Evolutionary conservation across 1,140 invertebrate genomes (phyloP).

Genomic region (Caenorhabditis briggsae): DNA sequence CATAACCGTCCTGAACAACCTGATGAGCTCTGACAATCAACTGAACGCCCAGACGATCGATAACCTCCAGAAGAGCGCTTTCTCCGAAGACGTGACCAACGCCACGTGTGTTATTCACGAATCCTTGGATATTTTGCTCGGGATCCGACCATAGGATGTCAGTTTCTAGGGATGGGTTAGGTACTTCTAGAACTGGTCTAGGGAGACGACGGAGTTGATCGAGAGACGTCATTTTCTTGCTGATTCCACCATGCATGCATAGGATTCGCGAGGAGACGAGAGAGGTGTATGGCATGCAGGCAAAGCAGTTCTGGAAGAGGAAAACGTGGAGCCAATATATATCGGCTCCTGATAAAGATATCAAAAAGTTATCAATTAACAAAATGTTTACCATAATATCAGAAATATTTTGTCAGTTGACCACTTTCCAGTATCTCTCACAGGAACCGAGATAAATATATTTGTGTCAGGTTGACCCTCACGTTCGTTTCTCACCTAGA

Average conservation of each 20-base stretch:
- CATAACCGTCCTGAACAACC: constrained; percentile 81
- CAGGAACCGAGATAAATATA: too few species aligned
- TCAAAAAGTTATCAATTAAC: too few species aligned
- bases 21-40: constrained; percentile 25
- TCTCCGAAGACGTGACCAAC: constrained; percentile 2
- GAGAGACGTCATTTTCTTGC: constrained; percentile 83
- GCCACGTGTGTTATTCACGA: not conserved
- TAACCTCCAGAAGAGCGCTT: not conserved
- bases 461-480: too few species aligned
- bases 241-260: constrained; percentile 87
- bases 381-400: too few species aligned
- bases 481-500: too few species aligned
- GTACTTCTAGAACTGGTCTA: constrained; percentile 82
- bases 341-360: too few species aligned
- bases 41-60: not conserved
- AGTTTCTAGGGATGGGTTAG: constrained; percentile 84
- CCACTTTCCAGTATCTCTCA: too few species aligned
- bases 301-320: constrained; percentile 80
- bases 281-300: constrained; percentile 79
- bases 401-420: too few species aligned
- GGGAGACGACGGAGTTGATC: constrained; percentile 80
- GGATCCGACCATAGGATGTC: constrained; percentile 93
- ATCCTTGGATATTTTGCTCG: constrained; percentile 79
- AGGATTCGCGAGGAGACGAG: constrained; percentile 89
- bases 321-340: too few species aligned